These are phyloP conservation scores for Arenaria interpres DNA, from an alignment of 2,113 vertebrate genomes.

Conservation along the genomic window DNA sequence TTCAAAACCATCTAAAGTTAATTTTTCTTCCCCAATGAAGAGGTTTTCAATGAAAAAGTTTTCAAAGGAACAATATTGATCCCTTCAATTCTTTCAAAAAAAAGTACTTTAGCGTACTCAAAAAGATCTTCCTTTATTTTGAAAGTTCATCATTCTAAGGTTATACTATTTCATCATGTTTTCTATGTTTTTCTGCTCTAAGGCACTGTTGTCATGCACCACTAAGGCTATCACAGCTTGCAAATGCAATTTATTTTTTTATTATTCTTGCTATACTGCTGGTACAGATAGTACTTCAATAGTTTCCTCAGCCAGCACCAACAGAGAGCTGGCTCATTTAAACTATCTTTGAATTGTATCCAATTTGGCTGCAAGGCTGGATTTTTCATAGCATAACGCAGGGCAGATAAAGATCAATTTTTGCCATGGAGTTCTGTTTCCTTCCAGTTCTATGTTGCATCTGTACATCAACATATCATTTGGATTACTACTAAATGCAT, in stretches of 20 bases:
- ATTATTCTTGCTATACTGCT: not conserved
- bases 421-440: not conserved
- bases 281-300: not conserved
- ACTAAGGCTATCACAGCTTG: not conserved
- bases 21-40: not conserved
- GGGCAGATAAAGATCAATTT: not conserved
- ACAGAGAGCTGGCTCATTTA: constrained; percentile 22
- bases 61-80: not conserved
- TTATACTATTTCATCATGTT: not conserved
- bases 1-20: not conserved
- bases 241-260: not conserved
- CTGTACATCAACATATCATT: not conserved
- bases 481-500: not conserved
- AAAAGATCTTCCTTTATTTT: not conserved
- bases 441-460: not conserved
- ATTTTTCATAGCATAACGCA: not conserved
- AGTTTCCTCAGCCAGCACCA: constrained; percentile 25
- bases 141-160: not conserved
- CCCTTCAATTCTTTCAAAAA: not conserved
- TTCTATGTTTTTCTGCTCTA: not conserved
- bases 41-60: not conserved
- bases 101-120: not conserved
- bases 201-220: not conserved
- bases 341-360: constrained; percentile 6
- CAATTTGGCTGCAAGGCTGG: constrained; percentile 15